Percentiles rank a stretch among this genome's conserved stretches.
phyloP scores from a whole-genome alignment of 2,113 vertebrate genomes.

The Neopipo cinnamomea region DNA sequence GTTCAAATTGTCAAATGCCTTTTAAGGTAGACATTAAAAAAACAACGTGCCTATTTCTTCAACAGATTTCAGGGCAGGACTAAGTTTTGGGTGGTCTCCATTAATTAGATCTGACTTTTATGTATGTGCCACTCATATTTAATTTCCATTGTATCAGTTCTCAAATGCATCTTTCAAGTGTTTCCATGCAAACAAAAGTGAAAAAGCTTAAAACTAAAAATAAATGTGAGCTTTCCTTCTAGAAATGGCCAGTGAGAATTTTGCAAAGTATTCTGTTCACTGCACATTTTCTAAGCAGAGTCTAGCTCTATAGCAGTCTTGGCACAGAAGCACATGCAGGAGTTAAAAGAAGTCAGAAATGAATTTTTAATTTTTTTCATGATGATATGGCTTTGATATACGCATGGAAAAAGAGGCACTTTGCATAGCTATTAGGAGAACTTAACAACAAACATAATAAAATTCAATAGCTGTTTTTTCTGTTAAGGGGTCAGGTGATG shows the following conservation, averaged over 20 bases:
- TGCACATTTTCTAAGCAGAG: background rate
- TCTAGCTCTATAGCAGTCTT: background rate
- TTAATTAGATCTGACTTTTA: background rate
- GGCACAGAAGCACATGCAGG: background rate
- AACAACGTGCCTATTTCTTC: background rate
- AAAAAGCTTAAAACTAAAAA: background rate
- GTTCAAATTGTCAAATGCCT: background rate
- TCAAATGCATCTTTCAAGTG: background rate
- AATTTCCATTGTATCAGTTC: background rate
- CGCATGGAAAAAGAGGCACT: background rate
- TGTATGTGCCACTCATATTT: background rate
- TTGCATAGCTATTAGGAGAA: slow-evolving; percentile 38
- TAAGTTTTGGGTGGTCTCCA: background rate
- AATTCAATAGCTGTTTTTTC: slow-evolving; percentile 23
- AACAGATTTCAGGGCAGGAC: background rate
- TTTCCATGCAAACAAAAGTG: background rate
- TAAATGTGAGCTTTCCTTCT: background rate
- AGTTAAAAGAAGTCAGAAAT: slow-evolving; percentile 7
- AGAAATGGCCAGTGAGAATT: background rate
- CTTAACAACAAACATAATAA: slow-evolving; percentile 36
- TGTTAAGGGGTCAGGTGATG: background rate
- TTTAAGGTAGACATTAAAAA: background rate
- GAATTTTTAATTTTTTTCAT: background rate
- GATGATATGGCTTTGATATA: slow-evolving; percentile 15
- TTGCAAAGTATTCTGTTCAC: background rate